phyloP scores from a whole-genome alignment of 2,888 invertebrate genomes.

The Ferrisia virgata region DNA sequence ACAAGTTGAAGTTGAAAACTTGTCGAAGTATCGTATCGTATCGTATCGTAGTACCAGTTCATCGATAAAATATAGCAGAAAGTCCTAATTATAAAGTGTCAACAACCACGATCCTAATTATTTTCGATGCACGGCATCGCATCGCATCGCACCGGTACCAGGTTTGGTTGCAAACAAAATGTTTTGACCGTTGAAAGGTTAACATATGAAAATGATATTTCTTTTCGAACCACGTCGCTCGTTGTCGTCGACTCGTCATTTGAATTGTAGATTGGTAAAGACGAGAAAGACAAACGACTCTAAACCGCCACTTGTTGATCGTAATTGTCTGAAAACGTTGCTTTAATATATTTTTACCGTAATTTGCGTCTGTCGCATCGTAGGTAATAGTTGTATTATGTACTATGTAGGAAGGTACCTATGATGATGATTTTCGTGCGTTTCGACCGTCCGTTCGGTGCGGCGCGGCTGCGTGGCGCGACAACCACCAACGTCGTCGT shows the following conservation, averaged over 20 bases:
- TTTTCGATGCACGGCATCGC: not conserved
- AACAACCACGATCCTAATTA: not conserved
- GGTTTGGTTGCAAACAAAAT: not conserved
- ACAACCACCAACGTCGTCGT: too few species aligned
- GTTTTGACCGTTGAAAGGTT: conserved; percentile 25
- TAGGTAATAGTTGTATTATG: not conserved
- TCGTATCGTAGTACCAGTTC: not conserved
- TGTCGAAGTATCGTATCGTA: not conserved
- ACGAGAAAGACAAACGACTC: conserved; percentile 23
- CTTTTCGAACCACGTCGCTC: not conserved
- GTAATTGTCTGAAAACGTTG: not conserved
- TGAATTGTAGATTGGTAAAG: conserved; percentile 23
- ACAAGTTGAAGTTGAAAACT: not conserved
- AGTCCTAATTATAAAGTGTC: not conserved
- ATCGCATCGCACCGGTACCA: too few species aligned
- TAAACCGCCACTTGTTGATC: conserved; percentile 26
- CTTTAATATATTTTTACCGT: not conserved
- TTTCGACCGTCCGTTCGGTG: not conserved
- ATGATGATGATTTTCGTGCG: not conserved
- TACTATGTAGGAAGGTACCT: too few species aligned
- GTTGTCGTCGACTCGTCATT: conserved; percentile 23
- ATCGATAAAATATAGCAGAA: not conserved
- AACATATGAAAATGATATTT: conserved; percentile 29
- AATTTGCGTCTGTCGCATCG: not conserved
- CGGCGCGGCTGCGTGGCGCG: not conserved